Percentiles rank a stretch among this genome's conserved stretches.
phyloP scores from a whole-genome alignment of 2,113 vertebrate genomes.

The Petroica traversi region DNA sequence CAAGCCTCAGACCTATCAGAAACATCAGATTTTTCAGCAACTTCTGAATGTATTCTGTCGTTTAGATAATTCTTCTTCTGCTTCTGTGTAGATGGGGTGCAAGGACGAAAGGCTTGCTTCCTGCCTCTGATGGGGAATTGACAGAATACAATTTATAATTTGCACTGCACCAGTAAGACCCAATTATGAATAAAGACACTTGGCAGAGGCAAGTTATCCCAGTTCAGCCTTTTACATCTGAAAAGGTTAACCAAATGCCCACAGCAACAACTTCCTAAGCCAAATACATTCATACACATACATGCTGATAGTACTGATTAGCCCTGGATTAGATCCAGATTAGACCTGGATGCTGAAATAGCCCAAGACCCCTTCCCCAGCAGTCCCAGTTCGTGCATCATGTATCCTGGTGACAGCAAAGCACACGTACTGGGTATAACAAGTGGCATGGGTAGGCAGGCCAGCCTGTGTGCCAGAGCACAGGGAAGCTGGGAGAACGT shows the following conservation, averaged over 20 bases:
- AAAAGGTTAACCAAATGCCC: conserved; percentile 3
- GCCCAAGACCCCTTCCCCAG: neutral
- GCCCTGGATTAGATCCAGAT: neutral
- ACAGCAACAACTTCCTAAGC: neutral
- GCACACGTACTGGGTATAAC: accelerated
- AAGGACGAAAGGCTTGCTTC: neutral
- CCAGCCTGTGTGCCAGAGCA: neutral
- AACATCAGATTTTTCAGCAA: neutral
- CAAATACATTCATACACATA: neutral
- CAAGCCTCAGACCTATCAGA: neutral
- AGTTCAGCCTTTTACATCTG: neutral
- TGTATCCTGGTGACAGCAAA: neutral
- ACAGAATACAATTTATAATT: neutral
- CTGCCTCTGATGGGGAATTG: neutral
- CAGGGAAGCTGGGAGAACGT: neutral
- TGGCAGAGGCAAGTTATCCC: neutral
- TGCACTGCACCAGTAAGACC: neutral
- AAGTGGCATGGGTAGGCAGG: neutral
- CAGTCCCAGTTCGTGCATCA: neutral
- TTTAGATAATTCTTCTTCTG: conserved; percentile 6
- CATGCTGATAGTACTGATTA: neutral
- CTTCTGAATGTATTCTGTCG: neutral
- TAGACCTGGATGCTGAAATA: neutral
- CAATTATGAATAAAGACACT: neutral
- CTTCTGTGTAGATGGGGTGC: neutral